Evolutionary conservation across 1,140 invertebrate genomes (phyloP).

Genomic region (Asbolus verrucosus): DNA sequence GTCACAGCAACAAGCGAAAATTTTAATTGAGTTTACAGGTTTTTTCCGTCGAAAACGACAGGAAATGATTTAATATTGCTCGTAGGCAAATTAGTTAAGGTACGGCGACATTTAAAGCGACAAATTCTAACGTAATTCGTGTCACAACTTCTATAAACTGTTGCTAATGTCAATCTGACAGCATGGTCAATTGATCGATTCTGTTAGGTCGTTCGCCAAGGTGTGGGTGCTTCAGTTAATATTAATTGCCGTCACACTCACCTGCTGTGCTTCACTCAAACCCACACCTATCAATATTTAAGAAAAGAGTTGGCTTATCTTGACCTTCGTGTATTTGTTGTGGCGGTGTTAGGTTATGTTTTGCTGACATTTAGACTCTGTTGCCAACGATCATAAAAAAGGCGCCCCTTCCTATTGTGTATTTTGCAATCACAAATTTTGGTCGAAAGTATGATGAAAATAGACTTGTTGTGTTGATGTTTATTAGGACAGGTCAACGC

Average conservation of each 20-base stretch:
- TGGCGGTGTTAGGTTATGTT: not conserved
- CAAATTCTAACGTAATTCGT: conserved; percentile 9
- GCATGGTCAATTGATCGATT: conserved; percentile 19
- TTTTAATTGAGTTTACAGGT: conserved; percentile 7
- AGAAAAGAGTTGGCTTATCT: too few species aligned
- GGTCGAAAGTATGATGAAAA: not conserved
- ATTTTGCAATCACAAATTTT: conserved; percentile 14
- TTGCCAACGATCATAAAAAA: too few species aligned
- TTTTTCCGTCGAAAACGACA: not conserved
- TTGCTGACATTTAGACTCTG: too few species aligned
- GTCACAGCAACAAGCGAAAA: conserved; percentile 6
- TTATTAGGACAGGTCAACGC: conserved; percentile 43
- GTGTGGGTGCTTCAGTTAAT: conserved; percentile 10
- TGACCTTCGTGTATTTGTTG: too few species aligned
- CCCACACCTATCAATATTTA: too few species aligned
- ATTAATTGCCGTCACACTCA: conserved; percentile 9
- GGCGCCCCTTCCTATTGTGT: too few species aligned
- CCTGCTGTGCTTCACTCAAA: conserved; percentile 4
- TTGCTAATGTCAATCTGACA: not conserved
- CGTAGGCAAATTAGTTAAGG: not conserved
- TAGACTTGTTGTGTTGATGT: conserved; percentile 30
- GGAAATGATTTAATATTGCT: conserved; percentile 18
- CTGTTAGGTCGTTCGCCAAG: conserved; percentile 6
- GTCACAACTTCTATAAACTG: too few species aligned
- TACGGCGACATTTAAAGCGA: conserved; percentile 14